Evolutionary conservation across 1,140 invertebrate genomes (phyloP).

Genomic region (Hypothenemus hampei): DNA sequence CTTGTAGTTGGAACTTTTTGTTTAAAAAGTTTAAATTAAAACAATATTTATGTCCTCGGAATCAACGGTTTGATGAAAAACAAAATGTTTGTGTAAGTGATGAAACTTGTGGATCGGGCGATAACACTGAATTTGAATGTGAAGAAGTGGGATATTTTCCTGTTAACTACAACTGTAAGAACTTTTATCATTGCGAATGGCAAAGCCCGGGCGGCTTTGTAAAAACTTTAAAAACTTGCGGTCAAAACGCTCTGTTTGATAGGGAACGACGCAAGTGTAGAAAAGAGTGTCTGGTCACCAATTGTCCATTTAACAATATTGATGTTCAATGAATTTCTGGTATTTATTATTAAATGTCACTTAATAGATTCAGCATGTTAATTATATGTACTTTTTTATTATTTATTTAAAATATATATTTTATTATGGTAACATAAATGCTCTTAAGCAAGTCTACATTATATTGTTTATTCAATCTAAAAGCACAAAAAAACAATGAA

Average conservation of each 20-base stretch:
- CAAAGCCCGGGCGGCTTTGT: slow-evolving; percentile 7
- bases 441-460: no score
- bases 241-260: slow-evolving; percentile 30
- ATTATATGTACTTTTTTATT: no score
- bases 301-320: slow-evolving; percentile 27
- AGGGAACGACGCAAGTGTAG: slow-evolving; percentile 30
- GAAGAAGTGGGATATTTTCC: slow-evolving; percentile 30
- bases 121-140: slow-evolving; percentile 25
- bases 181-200: slow-evolving; percentile 34
- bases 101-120: not conserved
- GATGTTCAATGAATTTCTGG: slow-evolving; percentile 7
- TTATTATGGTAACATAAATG: no score
- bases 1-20: slow-evolving; percentile 32
- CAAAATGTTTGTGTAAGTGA: slow-evolving; percentile 15
- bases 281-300: slow-evolving; percentile 30
- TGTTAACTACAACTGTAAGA: slow-evolving; percentile 32
- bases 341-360: no score
- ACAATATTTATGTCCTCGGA: slow-evolving; percentile 32
- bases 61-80: slow-evolving; percentile 21
- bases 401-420: no score
- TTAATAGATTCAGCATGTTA: no score
- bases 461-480: no score
- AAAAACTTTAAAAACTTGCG: slow-evolving; percentile 28
- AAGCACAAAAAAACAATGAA: no score
- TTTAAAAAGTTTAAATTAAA: slow-evolving; percentile 25